Base-by-base conservation (phyloP, 1,140 invertebrate genomes). In the Aricia agestis region DNA sequence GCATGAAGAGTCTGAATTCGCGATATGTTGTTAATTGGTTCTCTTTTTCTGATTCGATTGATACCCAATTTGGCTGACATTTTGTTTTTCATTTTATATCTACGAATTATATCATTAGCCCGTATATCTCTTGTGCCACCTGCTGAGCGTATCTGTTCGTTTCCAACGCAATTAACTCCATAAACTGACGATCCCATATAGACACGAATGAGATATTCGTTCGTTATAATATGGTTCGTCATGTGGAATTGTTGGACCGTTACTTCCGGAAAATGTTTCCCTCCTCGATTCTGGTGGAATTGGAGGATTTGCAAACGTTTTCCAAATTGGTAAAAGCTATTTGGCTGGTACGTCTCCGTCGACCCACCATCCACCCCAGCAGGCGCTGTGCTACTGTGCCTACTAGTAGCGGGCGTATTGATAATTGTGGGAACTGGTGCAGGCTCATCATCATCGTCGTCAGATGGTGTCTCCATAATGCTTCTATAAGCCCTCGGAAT, bases 111-210 rank as follows among this genome's bases (percentile, higher is more conserved):
- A 25, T 25, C 25, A 13, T 31, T 65, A n/a, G n/a, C n/a, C n/a
- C n/a, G n/a, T n/a, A n/a, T n/a, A 71, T 71, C 6, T 69, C 9
- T 15, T 15, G 0, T 13, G 67, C 59, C 15, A 74, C 13, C 42
- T 75, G 18, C 65, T 72, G 57, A 36, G 77, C 74, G 67, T 74
- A 78, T n/a, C 42, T 66, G 58, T 78, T 78, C 10, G 77, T 78
- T 19, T 78, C 74, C 1, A 11, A 42, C 1, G 66, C 63, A 57
- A 74, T 70, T 15, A 36, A 11, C 41, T 72, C 72, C 69, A 76
- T 74, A 19, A 78, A 66, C 31, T 69, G 13, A 6, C 69, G 68
- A 59, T 76, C 73, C 74, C 70, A 76, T 69, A 75, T 74, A n/a
- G 59, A 71, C 61, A n/a, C 58, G 59, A 75, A 72, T n/a, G 57